Conservation (phyloP, 2,797 vertebrate species). For the Acanthurus tractus region DNA sequence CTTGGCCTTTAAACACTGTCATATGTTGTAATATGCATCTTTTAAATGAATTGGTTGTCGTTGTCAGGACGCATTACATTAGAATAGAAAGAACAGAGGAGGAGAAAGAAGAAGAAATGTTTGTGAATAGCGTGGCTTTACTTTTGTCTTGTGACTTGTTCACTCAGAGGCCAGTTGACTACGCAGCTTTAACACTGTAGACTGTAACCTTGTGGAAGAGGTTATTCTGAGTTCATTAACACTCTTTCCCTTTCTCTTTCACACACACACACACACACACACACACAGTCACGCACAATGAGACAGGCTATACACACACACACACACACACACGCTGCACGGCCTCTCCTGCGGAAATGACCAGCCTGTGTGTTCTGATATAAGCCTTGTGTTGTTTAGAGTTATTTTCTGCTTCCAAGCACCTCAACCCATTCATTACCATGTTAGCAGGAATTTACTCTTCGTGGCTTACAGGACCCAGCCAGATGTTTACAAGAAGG, state of each 20-base stretch:
- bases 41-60: not conserved
- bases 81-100: not conserved
- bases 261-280: slow-evolving; percentile 20
- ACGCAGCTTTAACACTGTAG: slow-evolving; percentile 30
- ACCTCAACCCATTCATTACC: slow-evolving; percentile 44
- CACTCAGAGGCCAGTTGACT: slow-evolving; percentile 39
- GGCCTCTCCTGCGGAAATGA: not conserved
- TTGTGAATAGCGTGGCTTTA: slow-evolving; percentile 55
- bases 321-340: not conserved
- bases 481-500: slow-evolving; percentile 53
- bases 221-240: slow-evolving; percentile 48
- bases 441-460: slow-evolving; percentile 21
- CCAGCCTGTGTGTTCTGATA: slow-evolving; percentile 2
- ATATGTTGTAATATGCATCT: not conserved
- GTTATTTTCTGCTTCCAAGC: slow-evolving; percentile 19
- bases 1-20: not conserved
- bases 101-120: slow-evolving; percentile 12
- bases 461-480: slow-evolving; percentile 14
- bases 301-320: not conserved
- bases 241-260: slow-evolving; percentile 19
- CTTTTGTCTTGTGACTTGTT: slow-evolving; percentile 64
- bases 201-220: slow-evolving; percentile 20
- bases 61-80: slow-evolving; percentile 5
- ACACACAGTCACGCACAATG: slow-evolving; percentile 3
- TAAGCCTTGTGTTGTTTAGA: slow-evolving; percentile 21